A percentile compares a stretch with the other conserved stretches of the same genome.
These are phyloP conservation scores for Steatornis caripensis DNA, from an alignment of 2,113 vertebrate species.

Conservation along the genomic window DNA sequence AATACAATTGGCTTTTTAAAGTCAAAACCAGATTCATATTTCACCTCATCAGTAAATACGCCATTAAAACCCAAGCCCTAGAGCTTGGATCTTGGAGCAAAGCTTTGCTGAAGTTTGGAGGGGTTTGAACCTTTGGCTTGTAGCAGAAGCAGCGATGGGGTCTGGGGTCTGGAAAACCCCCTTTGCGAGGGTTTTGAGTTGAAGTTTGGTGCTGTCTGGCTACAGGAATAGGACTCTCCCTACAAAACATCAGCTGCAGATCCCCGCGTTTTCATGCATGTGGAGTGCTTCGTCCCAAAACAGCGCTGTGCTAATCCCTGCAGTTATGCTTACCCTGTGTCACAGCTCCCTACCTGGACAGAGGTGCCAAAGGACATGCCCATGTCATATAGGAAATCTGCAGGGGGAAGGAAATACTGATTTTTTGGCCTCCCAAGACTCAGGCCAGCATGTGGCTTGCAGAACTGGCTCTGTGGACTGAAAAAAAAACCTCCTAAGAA, in stretches of 20 bases:
- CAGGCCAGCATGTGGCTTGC: conserved; percentile 35
- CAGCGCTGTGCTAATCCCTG: background rate
- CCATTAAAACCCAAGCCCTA: background rate
- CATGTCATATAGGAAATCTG: background rate
- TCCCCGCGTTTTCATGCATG: background rate
- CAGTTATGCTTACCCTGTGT: background rate
- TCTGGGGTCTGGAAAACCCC: background rate
- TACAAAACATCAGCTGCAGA: background rate
- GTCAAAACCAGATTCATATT: conserved; percentile 61
- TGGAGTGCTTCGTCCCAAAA: background rate
- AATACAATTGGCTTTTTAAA: conserved; percentile 66
- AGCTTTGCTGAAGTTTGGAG: background rate
- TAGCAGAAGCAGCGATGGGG: background rate
- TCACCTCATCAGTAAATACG: conserved; percentile 59
- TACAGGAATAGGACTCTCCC: background rate
- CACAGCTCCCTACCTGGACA: conserved; percentile 1
- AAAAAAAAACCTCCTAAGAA: background rate
- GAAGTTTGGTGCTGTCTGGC: background rate
- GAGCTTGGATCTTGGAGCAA: background rate
- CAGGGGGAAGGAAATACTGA: background rate
- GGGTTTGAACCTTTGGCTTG: background rate
- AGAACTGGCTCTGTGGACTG: background rate
- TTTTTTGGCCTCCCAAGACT: background rate
- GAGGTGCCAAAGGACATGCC: background rate
- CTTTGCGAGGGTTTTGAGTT: background rate